Evolutionary conservation across 2,888 invertebrate genomes (phyloP).

Genomic region (Lasioglossum pauxillum): DNA sequence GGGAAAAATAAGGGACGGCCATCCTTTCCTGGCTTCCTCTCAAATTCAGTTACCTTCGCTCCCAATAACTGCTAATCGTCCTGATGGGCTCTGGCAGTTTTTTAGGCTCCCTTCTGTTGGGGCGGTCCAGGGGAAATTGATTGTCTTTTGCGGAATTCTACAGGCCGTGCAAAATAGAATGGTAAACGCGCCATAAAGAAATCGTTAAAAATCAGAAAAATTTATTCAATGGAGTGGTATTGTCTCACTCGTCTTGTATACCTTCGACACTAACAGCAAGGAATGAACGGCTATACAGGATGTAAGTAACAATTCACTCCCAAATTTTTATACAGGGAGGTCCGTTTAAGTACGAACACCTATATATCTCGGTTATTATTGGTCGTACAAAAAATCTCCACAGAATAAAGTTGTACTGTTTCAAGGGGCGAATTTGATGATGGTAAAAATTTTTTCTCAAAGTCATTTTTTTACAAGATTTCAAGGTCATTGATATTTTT

Average conservation of each 20-base stretch:
- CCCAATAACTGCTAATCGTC: neutral
- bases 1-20: constrained; percentile 39
- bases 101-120: neutral
- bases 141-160: neutral
- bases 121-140: neutral
- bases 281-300: no score
- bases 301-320: no score
- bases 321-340: no score
- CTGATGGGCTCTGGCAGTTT: neutral
- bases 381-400: no score
- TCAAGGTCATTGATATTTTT: no score
- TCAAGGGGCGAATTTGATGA: no score
- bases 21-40: neutral
- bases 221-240: neutral
- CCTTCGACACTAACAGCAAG: no score
- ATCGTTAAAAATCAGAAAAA: neutral
- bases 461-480: no score
- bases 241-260: neutral
- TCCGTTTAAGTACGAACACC: no score
- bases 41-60: constrained; percentile 4
- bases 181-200: neutral
- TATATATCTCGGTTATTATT: no score
- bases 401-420: no score
- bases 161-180: neutral
- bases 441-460: no score